Evolutionary conservation across 35 echinoderm and acorn worm genomes (phyloP).

Genomic region (Ophioderma brevispina): DNA sequence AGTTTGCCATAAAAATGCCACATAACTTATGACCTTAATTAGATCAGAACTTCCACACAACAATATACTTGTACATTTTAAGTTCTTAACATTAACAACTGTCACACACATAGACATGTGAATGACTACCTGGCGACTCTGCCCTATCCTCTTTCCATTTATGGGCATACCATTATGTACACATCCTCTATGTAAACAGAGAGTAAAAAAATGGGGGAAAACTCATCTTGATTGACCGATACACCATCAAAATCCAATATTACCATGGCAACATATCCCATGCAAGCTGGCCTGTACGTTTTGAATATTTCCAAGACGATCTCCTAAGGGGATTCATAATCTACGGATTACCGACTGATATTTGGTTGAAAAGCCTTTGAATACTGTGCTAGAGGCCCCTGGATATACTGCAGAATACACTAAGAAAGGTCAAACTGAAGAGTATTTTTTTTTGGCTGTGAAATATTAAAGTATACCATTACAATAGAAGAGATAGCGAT

Average conservation of each 20-base stretch:
- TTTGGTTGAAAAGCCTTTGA: background rate
- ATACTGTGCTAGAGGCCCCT: background rate
- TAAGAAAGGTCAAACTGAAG: background rate
- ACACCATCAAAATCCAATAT: background rate
- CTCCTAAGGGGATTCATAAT: background rate
- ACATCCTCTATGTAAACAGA: too few species aligned
- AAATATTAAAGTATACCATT: background rate
- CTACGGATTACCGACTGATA: background rate
- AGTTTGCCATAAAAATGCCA: too few species aligned
- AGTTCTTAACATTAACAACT: too few species aligned
- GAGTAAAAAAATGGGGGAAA: too few species aligned
- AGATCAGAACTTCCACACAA: too few species aligned
- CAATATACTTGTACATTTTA: too few species aligned
- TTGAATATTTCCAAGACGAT: background rate
- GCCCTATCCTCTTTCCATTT: too few species aligned
- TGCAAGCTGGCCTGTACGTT: background rate
- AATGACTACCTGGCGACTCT: too few species aligned
- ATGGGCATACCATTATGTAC: too few species aligned
- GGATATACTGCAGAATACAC: background rate
- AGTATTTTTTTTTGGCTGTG: background rate
- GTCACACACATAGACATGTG: too few species aligned
- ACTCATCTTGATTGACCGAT: background rate
- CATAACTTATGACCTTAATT: too few species aligned
- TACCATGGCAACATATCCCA: background rate
- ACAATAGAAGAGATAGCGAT: background rate